phyloP scores from a whole-genome alignment of 2,888 invertebrate genomes.

The Mactromeris polynyma region DNA sequence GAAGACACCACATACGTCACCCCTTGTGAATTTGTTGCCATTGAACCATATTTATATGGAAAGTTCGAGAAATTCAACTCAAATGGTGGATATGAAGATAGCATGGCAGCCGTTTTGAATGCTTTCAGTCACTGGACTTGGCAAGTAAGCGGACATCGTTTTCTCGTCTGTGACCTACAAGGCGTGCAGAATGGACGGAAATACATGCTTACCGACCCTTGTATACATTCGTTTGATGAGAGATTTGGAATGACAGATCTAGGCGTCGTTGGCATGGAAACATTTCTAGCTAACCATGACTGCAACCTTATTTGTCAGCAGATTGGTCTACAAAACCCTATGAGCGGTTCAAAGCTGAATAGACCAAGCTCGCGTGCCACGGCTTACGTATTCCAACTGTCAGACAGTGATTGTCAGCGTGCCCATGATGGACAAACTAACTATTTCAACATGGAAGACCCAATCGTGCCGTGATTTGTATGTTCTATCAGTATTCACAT shows the following conservation, averaged over 20 bases:
- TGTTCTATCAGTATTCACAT: too few species aligned
- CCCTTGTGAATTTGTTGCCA: conserved; percentile 62
- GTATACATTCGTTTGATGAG: conserved; percentile 64
- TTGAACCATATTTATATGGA: conserved; percentile 64
- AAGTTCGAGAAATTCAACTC: conserved; percentile 66
- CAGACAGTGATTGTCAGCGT: conserved; percentile 48
- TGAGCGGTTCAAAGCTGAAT: conserved; percentile 27
- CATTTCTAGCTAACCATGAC: conserved; percentile 60
- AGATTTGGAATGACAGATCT: conserved; percentile 67
- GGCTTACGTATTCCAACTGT: conserved; percentile 57
- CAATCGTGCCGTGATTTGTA: conserved; percentile 39
- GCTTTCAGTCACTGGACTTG: conserved; percentile 71
- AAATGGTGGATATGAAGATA: conserved; percentile 61
- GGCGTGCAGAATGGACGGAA: conserved; percentile 59
- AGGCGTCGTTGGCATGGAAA: conserved; percentile 67
- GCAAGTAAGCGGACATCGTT: conserved; percentile 60
- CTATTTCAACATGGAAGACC: conserved; percentile 50
- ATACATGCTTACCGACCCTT: conserved; percentile 65
- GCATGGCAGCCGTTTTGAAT: conserved; percentile 49
- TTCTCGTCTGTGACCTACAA: conserved; percentile 64
- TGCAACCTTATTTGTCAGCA: conserved; percentile 62
- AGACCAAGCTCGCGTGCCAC: conserved; percentile 30
- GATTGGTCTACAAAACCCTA: conserved; percentile 57
- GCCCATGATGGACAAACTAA: conserved; percentile 54
- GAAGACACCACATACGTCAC: conserved; percentile 55